phyloP scores from a whole-genome alignment of 2,797 vertebrate genomes.

The Liparis tanakae region DNA sequence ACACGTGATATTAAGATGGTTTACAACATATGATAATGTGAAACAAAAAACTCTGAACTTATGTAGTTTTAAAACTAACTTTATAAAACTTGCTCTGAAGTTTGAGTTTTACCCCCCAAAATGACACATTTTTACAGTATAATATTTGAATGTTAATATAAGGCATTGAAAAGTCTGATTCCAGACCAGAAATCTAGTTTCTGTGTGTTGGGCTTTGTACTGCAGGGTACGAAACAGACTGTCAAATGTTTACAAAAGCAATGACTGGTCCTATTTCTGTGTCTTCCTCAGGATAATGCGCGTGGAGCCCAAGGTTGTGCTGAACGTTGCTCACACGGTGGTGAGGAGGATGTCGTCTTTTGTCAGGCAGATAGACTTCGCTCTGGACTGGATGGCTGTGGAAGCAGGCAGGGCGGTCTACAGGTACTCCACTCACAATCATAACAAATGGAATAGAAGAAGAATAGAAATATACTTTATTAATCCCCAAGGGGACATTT shows the following conservation, averaged over 20 bases:
- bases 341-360: conserved; percentile 93
- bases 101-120: background rate
- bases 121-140: background rate
- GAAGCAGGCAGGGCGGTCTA: conserved; percentile 95
- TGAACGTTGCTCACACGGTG: conserved; percentile 92
- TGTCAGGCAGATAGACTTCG: conserved; percentile 95
- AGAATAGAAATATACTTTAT: too few relatives aligned
- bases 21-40: background rate
- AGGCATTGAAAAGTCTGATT: background rate
- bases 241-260: background rate
- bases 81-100: background rate
- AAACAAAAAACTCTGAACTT: background rate
- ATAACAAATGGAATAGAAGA: too few relatives aligned
- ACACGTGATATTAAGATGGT: background rate
- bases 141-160: background rate
- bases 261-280: background rate
- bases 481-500: too few relatives aligned
- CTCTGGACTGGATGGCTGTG: conserved; percentile 97
- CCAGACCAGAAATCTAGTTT: background rate
- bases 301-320: conserved; percentile 89
- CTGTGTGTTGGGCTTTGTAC: background rate
- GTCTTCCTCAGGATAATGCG: conserved; percentile 81
- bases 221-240: background rate
- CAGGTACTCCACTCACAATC: conserved; percentile 78
- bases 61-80: too few relatives aligned